Evolutionary conservation across 1,140 invertebrate species (phyloP).

Genomic region (Aplysia californica): DNA sequence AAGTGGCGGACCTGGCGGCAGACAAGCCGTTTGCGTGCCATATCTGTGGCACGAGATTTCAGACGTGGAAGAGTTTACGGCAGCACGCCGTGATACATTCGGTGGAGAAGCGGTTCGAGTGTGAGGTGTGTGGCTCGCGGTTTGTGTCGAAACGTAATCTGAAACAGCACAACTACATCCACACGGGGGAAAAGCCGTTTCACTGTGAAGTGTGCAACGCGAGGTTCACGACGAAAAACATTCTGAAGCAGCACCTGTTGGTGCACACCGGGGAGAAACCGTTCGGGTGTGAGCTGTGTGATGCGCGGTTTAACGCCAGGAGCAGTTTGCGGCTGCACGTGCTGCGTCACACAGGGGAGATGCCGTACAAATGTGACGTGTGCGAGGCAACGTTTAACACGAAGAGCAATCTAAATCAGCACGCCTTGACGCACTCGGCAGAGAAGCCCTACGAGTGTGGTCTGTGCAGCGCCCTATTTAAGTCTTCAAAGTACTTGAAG

Average conservation of each 20-base stretch:
- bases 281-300: background rate
- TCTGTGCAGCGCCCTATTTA: too few relatives aligned
- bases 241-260: background rate
- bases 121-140: background rate
- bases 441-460: background rate
- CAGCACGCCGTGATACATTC: too few relatives aligned
- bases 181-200: constrained; percentile 1
- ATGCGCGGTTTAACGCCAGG: background rate
- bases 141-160: background rate
- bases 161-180: background rate
- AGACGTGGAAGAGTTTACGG: background rate
- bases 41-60: background rate
- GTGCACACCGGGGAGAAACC: constrained; percentile 9
- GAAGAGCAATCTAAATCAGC: too few relatives aligned
- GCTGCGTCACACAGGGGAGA: background rate
- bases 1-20: too few relatives aligned
- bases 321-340: background rate
- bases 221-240: background rate
- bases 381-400: too few relatives aligned
- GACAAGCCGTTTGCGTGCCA: too few relatives aligned
- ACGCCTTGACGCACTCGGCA: background rate
- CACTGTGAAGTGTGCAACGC: background rate
- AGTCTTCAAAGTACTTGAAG: too few relatives aligned
- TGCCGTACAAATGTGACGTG: background rate
- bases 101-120: too few relatives aligned